Conservation (phyloP, 2,797 vertebrate genomes). For the Eulemur coronatus region DNA sequence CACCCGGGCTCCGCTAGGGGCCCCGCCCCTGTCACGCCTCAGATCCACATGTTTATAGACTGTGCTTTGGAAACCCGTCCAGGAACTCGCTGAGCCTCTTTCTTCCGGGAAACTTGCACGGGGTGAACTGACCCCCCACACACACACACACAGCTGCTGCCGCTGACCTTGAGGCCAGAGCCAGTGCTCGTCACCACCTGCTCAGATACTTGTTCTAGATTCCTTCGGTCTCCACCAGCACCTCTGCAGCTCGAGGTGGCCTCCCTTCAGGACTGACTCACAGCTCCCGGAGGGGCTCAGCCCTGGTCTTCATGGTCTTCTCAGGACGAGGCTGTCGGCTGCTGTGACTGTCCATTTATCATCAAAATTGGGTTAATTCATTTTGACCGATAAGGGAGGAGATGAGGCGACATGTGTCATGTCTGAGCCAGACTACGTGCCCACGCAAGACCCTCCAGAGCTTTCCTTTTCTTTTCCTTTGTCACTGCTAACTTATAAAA, state of each 20-base stretch:
- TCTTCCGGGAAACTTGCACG: background rate
- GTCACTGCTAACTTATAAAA: background rate
- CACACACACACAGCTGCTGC: background rate
- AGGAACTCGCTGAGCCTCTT: background rate
- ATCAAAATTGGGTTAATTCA: background rate
- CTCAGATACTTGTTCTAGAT: background rate
- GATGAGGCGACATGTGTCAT: background rate
- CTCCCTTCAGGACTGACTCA: background rate
- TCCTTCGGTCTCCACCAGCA: background rate
- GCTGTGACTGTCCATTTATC: background rate
- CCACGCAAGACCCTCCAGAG: background rate
- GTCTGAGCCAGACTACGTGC: background rate
- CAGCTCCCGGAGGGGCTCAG: background rate
- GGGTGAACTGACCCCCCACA: background rate
- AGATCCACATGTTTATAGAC: background rate
- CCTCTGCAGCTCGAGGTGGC: background rate
- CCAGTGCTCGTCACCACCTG: background rate
- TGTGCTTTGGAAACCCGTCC: background rate
- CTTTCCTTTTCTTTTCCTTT: background rate
- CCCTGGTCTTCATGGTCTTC: background rate
- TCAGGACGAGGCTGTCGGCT: background rate
- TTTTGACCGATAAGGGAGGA: background rate
- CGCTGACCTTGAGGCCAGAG: background rate
- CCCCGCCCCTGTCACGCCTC: too few species aligned
- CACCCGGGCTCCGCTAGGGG: fast-evolving